Conservation (phyloP, 2,888 invertebrate species). For the Diaperis boleti region DNA sequence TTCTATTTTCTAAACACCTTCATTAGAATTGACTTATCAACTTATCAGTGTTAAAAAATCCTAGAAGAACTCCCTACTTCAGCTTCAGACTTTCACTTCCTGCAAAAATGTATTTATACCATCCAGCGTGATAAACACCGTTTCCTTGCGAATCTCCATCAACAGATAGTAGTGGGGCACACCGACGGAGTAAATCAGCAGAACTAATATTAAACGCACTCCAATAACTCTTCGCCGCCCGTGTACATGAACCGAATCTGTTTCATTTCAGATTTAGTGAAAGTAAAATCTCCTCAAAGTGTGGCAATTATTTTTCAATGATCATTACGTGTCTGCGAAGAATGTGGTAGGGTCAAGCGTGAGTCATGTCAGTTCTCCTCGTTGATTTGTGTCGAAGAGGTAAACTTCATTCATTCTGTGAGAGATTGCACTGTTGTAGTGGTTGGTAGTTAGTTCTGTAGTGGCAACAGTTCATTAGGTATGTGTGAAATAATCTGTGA, state of each 20-base stretch:
- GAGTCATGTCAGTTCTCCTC: slow-evolving; percentile 20
- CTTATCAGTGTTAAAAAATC: too few species aligned
- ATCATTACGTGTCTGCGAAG: slow-evolving; percentile 30
- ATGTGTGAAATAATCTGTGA: too few species aligned
- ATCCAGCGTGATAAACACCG: too few species aligned
- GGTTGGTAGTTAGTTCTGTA: too few species aligned
- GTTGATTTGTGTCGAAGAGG: slow-evolving; percentile 4
- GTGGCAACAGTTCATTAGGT: too few species aligned
- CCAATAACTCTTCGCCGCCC: slow-evolving; percentile 5
- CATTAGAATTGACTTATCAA: too few species aligned
- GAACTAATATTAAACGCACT: slow-evolving; percentile 1
- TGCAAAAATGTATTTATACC: too few species aligned
- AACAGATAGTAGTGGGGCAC: slow-evolving; percentile 8
- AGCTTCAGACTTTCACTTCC: too few species aligned
- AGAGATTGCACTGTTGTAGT: neutral
- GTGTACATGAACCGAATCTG: too few species aligned
- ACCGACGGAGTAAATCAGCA: neutral
- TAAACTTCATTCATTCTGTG: slow-evolving; percentile 1
- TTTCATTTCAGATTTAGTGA: slow-evolving; percentile 28
- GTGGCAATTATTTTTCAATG: slow-evolving; percentile 34
- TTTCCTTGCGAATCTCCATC: neutral
- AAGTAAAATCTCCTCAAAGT: slow-evolving; percentile 24
- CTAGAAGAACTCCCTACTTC: too few species aligned
- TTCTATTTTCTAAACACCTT: too few species aligned
- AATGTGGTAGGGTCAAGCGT: slow-evolving; percentile 35